These are phyloP conservation scores for Anneissia japonica DNA, from an alignment of 35 echinoderm and acorn worm genomes.

Conservation along the genomic window DNA sequence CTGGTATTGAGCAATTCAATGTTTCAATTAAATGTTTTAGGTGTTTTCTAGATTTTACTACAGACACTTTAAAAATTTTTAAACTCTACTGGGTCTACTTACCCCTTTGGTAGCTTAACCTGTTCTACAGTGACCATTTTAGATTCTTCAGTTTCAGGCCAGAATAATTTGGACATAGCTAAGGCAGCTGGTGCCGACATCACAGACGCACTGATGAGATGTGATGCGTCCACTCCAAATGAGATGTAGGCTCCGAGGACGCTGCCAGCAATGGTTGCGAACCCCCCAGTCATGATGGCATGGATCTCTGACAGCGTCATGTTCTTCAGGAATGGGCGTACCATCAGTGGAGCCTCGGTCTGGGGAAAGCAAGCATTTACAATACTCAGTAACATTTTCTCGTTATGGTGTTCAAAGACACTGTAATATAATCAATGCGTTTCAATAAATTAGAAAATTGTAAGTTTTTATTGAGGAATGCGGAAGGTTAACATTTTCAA, in stretches of 20 bases:
- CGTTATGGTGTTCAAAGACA: too few species aligned
- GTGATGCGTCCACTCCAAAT: conserved; percentile 65
- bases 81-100: too few species aligned
- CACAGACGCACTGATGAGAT: conserved; percentile 65
- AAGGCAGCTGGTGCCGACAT: conserved; percentile 87
- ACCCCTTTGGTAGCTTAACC: conserved; percentile 64
- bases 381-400: too few species aligned
- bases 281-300: conserved; percentile 80
- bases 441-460: too few species aligned
- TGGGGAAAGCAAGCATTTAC: conserved; percentile 12
- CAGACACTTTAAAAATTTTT: too few species aligned
- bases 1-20: neutral
- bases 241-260: conserved; percentile 68
- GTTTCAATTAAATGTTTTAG: too few species aligned
- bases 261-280: conserved; percentile 76
- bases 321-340: conserved; percentile 42
- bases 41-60: too few species aligned
- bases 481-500: too few species aligned
- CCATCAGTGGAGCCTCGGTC: conserved; percentile 73
- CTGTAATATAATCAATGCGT: too few species aligned
- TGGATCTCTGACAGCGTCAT: conserved; percentile 75
- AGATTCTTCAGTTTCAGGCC: conserved; percentile 64
- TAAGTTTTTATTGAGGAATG: too few species aligned
- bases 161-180: conserved; percentile 68
- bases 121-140: conserved; percentile 38